These are phyloP conservation scores for Lathamus discolor DNA, from an alignment of 2,113 vertebrate genomes.

Conservation along the genomic window DNA sequence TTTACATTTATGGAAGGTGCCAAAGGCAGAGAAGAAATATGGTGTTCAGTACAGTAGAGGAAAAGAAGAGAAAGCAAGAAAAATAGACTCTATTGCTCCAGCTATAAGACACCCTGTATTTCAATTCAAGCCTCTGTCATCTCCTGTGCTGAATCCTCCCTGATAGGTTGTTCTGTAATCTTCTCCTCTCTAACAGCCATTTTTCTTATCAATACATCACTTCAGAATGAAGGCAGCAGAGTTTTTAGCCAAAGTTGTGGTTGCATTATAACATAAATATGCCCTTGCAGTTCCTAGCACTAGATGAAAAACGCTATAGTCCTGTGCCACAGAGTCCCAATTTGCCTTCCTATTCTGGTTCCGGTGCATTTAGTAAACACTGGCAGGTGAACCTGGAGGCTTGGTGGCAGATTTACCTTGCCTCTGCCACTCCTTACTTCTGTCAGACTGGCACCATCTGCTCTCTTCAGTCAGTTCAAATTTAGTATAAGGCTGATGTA, in stretches of 20 bases:
- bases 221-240: constrained; percentile 10
- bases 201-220: constrained; percentile 12
- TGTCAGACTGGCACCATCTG: not conserved
- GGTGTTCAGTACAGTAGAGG: not conserved
- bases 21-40: constrained; percentile 32
- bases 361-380: not conserved
- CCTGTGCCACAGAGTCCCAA: not conserved
- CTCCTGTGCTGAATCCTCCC: constrained; percentile 30
- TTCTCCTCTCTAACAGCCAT: not conserved
- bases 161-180: constrained; percentile 34
- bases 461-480: not conserved
- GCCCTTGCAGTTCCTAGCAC: not conserved
- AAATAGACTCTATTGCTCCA: not conserved
- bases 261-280: not conserved
- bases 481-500: not conserved
- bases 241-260: not conserved
- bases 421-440: not conserved
- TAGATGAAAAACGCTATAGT: not conserved
- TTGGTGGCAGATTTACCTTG: not conserved
- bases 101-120: constrained; percentile 33
- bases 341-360: not conserved
- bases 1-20: constrained; percentile 22
- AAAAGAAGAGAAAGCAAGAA: constrained; percentile 43
- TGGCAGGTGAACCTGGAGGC: not conserved
- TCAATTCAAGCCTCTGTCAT: constrained; percentile 3